Evolutionary conservation across 2,113 vertebrate genomes (phyloP).

Genomic region (Myrmophylax atrothorax): DNA sequence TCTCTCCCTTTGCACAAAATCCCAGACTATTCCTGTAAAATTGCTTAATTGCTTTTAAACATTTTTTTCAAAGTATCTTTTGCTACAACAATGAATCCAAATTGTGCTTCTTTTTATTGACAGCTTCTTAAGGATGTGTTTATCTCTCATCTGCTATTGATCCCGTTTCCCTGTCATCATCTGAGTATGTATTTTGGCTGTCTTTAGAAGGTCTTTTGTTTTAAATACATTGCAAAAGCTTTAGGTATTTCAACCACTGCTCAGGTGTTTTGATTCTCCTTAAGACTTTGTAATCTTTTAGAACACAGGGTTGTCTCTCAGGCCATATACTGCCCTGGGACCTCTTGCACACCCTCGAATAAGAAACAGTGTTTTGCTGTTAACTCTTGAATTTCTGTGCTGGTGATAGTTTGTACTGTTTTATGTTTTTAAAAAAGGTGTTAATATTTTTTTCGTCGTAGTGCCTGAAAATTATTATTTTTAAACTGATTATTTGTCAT

Average conservation of each 20-base stretch:
- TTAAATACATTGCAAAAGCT: not conserved
- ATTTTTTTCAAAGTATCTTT: not conserved
- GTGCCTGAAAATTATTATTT: not conserved
- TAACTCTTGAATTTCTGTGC: not conserved
- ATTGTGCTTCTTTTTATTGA: not conserved
- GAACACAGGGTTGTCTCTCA: not conserved
- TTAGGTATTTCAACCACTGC: not conserved
- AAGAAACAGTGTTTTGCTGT: not conserved
- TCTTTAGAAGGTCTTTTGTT: conserved; percentile 11
- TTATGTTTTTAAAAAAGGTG: not conserved
- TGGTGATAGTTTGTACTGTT: not conserved
- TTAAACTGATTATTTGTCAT: not conserved
- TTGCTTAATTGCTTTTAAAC: conserved; percentile 73
- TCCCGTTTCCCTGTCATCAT: not conserved
- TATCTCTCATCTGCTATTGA: conserved; percentile 11
- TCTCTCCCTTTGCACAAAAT: conserved; percentile 71
- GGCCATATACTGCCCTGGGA: not conserved
- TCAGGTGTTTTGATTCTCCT: not conserved
- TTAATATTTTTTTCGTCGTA: not conserved
- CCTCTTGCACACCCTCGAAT: not conserved
- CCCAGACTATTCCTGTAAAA: conserved; percentile 72
- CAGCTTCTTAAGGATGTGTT: not conserved
- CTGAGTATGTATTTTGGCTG: not conserved
- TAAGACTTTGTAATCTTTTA: not conserved
- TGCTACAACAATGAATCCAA: conserved; percentile 26